Percentiles rank a stretch among this genome's conserved stretches.
Evolutionary conservation across 2,888 invertebrate genomes (phyloP).

Genomic region (Dendrolimus pini): DNA sequence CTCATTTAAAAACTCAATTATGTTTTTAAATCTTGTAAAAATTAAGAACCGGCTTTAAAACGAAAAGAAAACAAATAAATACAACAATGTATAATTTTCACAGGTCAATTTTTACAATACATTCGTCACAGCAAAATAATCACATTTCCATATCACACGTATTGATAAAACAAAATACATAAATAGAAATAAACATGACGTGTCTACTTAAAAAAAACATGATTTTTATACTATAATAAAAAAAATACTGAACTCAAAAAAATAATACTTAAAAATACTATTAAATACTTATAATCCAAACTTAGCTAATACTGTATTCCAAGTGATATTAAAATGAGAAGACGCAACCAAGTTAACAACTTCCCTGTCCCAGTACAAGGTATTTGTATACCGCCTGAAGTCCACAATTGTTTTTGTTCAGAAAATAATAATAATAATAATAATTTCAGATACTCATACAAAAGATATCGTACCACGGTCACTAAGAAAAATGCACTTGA

Average conservation of each 20-base stretch:
- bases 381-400: too few species aligned
- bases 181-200: conserved; percentile 32
- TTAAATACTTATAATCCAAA: neutral
- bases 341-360: too few species aligned
- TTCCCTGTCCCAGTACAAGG: too few species aligned
- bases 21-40: too few species aligned
- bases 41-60: neutral
- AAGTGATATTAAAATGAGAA: too few species aligned
- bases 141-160: conserved; percentile 57
- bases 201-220: conserved; percentile 38
- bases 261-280: conserved; percentile 25
- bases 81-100: neutral
- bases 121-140: conserved; percentile 68
- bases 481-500: too few species aligned
- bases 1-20: too few species aligned
- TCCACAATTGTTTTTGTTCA: too few species aligned
- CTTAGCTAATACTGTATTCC: too few species aligned
- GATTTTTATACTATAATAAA: conserved; percentile 45
- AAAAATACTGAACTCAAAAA: conserved; percentile 44
- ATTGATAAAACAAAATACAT: conserved; percentile 31
- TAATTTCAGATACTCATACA: too few species aligned
- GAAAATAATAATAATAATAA: too few species aligned
- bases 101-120: conserved; percentile 15
- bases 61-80: neutral
- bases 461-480: too few species aligned